Conservation (phyloP, 2,888 invertebrate species). For the Sicus ferrugineus region DNA sequence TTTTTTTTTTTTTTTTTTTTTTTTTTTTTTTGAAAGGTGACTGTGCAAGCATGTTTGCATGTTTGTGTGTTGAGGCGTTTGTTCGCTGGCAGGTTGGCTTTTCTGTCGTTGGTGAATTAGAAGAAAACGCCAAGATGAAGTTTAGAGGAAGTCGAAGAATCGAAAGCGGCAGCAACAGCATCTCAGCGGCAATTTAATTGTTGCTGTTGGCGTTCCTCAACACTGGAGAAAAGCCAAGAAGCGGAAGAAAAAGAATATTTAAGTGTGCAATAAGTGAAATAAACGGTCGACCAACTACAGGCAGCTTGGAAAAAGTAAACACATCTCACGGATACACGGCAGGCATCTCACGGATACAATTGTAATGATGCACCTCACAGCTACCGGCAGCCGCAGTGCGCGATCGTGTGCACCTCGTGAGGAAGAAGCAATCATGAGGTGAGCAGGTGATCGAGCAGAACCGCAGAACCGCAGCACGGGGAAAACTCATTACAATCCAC, state of each 20-base stretch:
- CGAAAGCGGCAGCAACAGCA: not conserved
- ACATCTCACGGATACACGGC: not conserved
- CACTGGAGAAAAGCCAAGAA: too few species aligned
- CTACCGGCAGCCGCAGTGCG: not conserved
- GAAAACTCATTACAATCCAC: not conserved
- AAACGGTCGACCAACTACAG: not conserved
- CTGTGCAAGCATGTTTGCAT: not conserved
- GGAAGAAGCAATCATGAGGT: conserved; percentile 17
- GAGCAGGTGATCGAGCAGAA: conserved; percentile 5
- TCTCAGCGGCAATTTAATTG: not conserved
- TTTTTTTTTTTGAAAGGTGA: too few species aligned
- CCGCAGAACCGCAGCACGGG: not conserved
- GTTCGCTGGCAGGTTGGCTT: too few species aligned
- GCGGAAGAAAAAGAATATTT: too few species aligned
- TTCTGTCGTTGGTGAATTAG: not conserved
- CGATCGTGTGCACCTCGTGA: not conserved
- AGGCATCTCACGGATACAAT: conserved; percentile 7
- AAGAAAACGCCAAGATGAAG: not conserved
- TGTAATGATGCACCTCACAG: conserved; percentile 2
- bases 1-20: too few species aligned
- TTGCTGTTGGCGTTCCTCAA: too few species aligned
- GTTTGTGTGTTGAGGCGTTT: too few species aligned
- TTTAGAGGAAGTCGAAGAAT: not conserved
- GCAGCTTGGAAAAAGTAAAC: conserved; percentile 5
- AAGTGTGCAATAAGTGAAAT: not conserved